These are phyloP conservation scores for Calycopis cecrops DNA, from an alignment of 1,140 invertebrate species.

Conservation along the genomic window DNA sequence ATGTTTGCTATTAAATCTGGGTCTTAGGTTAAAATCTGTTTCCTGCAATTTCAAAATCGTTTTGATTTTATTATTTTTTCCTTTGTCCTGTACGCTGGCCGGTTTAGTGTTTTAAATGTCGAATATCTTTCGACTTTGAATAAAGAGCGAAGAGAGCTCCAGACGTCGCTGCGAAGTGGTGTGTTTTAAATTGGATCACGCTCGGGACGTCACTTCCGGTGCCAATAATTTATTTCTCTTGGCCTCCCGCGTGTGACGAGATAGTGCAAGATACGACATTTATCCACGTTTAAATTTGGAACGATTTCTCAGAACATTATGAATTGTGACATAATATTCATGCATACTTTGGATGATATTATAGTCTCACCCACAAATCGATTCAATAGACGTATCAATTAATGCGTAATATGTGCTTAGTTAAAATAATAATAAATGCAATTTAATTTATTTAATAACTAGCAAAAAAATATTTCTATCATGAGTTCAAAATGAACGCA, in stretches of 20 bases:
- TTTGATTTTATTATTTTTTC: conserved; percentile 18
- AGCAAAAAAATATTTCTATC: too few species aligned
- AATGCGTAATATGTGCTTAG: too few species aligned
- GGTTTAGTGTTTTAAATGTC: neutral
- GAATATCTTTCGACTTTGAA: conserved; percentile 23
- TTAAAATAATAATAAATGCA: too few species aligned
- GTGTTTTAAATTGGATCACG: conserved; percentile 65
- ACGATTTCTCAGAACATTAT: conserved; percentile 61
- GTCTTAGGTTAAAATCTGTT: conserved; percentile 48
- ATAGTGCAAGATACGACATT: conserved; percentile 62
- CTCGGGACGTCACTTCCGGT: conserved; percentile 68
- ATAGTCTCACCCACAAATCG: too few species aligned
- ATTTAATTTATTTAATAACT: too few species aligned
- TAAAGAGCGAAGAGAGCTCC: conserved; percentile 26
- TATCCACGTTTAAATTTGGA: conserved; percentile 63
- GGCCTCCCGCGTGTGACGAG: conserved; percentile 59
- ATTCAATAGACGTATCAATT: too few species aligned
- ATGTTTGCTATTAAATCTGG: conserved; percentile 42
- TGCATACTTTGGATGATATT: too few species aligned
- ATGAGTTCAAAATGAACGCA: conserved; percentile 15
- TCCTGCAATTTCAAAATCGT: conserved; percentile 48
- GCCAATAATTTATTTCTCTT: conserved; percentile 68
- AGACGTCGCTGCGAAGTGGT: conserved; percentile 38
- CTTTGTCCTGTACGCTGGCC: neutral
- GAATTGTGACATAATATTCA: conserved; percentile 55